Percentiles rank a stretch among this genome's conserved stretches.
Conservation (phyloP, 2,113 vertebrate species). For the Promerops cafer region DNA sequence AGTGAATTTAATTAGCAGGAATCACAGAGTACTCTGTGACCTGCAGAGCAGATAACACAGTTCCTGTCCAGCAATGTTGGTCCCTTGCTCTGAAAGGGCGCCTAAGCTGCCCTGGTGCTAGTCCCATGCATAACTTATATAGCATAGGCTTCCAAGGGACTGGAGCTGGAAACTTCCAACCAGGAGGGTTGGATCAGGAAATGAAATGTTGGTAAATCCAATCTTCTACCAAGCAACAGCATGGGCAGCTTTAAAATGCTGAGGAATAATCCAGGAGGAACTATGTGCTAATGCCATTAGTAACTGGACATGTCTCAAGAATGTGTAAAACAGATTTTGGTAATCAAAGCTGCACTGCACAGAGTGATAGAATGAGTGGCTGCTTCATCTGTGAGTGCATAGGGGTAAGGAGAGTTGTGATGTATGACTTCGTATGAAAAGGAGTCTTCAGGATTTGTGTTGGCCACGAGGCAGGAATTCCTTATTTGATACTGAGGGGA, state of each 20-base stretch:
- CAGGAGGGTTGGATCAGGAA: neutral
- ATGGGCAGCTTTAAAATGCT: neutral
- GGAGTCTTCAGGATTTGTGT: neutral
- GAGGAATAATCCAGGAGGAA: neutral
- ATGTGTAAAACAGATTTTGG: neutral
- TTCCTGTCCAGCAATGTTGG: neutral
- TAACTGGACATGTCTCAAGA: neutral
- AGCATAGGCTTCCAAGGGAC: neutral
- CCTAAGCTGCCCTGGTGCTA: neutral
- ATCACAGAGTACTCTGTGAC: slow-evolving; percentile 11
- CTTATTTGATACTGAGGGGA: neutral
- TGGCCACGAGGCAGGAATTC: neutral
- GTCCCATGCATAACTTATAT: neutral
- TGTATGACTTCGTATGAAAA: neutral
- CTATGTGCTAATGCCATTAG: neutral
- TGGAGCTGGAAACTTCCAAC: neutral
- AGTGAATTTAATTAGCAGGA: slow-evolving; percentile 74
- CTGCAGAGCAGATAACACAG: slow-evolving; percentile 40
- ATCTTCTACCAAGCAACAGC: neutral
- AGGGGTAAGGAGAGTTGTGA: neutral
- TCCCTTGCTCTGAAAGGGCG: slow-evolving; percentile 3
- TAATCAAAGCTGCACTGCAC: neutral
- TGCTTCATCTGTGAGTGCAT: neutral
- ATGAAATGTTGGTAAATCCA: neutral
- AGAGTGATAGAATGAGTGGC: neutral